These are phyloP conservation scores for Alethe castanea DNA, from an alignment of 2,113 vertebrate species.

Conservation along the genomic window DNA sequence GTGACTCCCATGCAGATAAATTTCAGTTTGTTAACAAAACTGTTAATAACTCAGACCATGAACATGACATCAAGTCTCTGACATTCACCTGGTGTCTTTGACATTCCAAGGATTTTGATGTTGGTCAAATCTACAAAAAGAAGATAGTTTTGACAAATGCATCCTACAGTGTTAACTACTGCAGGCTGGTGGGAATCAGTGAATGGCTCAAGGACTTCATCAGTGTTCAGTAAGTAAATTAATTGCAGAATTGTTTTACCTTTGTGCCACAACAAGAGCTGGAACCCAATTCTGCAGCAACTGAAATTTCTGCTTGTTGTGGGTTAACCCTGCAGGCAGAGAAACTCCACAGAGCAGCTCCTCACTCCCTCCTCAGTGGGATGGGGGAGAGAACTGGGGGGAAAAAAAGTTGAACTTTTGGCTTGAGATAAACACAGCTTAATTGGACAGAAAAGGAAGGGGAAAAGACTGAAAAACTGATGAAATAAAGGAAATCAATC, in stretches of 20 bases:
- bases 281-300: neutral
- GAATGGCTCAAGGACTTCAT: conserved; percentile 79
- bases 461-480: neutral
- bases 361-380: neutral
- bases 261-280: neutral
- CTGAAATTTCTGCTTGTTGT: neutral
- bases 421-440: neutral
- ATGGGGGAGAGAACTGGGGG: neutral
- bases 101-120: conserved; percentile 85
- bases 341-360: neutral
- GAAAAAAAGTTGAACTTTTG: neutral
- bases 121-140: conserved; percentile 87
- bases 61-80: neutral
- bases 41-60: neutral
- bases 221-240: conserved; percentile 78
- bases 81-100: neutral
- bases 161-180: conserved; percentile 79
- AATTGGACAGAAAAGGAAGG: neutral
- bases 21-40: neutral
- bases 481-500: neutral
- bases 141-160: conserved; percentile 83
- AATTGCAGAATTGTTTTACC: neutral
- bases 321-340: neutral
- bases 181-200: conserved; percentile 80
- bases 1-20: neutral